Evolutionary conservation across 1,140 invertebrate species (phyloP).

Genomic region (Macrosteles quadrilineatus): DNA sequence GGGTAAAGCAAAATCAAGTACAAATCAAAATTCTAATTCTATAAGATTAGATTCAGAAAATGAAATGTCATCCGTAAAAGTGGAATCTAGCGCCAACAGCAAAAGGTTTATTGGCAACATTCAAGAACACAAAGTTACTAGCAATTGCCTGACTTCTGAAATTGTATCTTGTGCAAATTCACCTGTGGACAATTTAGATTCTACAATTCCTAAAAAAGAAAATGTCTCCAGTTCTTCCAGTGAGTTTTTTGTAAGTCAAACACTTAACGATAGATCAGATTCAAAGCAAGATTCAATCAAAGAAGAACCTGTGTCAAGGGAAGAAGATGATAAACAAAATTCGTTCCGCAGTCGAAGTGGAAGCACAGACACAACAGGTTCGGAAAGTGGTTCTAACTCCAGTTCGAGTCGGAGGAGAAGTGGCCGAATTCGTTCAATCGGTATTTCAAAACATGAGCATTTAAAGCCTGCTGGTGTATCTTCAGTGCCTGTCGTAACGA

Average conservation of each 20-base stretch:
- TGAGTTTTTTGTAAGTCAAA: neutral
- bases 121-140: neutral
- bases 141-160: neutral
- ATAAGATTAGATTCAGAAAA: no score
- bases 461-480: no score
- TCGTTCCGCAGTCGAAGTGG: slow-evolving; percentile 48
- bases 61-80: no score
- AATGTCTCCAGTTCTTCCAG: slow-evolving; percentile 8
- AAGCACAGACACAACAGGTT: slow-evolving; percentile 52
- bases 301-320: neutral
- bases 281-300: neutral
- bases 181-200: neutral
- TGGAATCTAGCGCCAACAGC: no score
- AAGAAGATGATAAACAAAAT: slow-evolving; percentile 20
- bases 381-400: slow-evolving; percentile 51
- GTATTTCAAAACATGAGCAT: slow-evolving; percentile 10
- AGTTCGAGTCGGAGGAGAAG: slow-evolving; percentile 53
- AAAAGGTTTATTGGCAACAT: neutral
- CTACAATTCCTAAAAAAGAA: neutral
- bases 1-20: no score
- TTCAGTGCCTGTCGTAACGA: neutral
- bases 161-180: neutral
- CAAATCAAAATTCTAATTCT: no score
- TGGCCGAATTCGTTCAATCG: slow-evolving; percentile 48
- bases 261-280: neutral